phyloP scores from a whole-genome alignment of 1,140 invertebrate genomes.

The Drosophila sechellia region DNA sequence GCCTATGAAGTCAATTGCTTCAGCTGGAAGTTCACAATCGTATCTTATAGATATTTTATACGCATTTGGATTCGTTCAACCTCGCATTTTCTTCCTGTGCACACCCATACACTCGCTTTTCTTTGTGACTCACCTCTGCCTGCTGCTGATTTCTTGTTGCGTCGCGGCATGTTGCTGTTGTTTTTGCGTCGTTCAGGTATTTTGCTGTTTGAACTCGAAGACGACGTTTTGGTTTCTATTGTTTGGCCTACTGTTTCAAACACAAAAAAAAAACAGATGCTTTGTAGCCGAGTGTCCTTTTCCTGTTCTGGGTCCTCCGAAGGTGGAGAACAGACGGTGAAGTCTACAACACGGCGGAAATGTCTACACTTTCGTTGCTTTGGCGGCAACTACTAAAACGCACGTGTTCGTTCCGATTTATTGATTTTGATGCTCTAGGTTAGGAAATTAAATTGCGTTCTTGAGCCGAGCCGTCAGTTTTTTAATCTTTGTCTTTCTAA shows the following conservation, averaged over 20 bases:
- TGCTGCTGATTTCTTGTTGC: constrained; percentile 73
- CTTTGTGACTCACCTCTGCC: constrained; percentile 79
- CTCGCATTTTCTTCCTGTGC: background rate
- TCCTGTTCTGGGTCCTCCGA: background rate
- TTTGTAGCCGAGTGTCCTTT: constrained; percentile 46
- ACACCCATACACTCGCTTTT: constrained; percentile 13
- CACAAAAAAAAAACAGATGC: constrained; percentile 26
- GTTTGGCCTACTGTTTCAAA: constrained; percentile 38
- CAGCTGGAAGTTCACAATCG: too few species aligned
- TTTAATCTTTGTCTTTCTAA: constrained; percentile 3
- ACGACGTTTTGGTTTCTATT: constrained; percentile 43
- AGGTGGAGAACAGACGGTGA: constrained; percentile 8
- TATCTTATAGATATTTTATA: too few species aligned
- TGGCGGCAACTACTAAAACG: constrained; percentile 53
- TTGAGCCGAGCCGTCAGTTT: background rate
- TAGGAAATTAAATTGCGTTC: constrained; percentile 14
- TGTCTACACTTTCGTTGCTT: constrained; percentile 41
- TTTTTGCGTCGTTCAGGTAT: constrained; percentile 56
- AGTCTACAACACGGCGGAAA: constrained; percentile 41
- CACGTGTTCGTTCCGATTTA: constrained; percentile 48
- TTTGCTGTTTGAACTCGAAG: constrained; percentile 42
- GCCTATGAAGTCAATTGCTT: too few species aligned
- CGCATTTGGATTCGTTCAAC: background rate
- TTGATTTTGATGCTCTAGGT: constrained; percentile 39
- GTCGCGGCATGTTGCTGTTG: constrained; percentile 74